Evolutionary conservation across 2,888 invertebrate species (phyloP).

Genomic region (Agrochola lychnidis): DNA sequence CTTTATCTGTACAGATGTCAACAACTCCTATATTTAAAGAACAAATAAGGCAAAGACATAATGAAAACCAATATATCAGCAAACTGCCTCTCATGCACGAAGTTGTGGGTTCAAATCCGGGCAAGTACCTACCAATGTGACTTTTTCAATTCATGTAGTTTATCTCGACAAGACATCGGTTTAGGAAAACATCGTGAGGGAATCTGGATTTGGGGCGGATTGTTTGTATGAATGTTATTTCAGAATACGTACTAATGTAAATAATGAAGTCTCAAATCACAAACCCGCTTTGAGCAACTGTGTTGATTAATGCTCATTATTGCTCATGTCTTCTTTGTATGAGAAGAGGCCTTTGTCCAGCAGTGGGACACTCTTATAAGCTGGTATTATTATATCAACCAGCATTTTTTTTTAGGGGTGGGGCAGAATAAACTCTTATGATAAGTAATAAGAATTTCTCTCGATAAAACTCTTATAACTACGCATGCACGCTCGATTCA

Average conservation of each 20-base stretch:
- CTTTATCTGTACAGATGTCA: conserved; percentile 82
- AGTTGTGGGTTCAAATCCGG: not conserved
- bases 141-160: not conserved
- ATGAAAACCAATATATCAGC: conserved; percentile 4
- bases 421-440: too few species aligned
- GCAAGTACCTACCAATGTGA: not conserved
- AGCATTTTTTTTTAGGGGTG: too few species aligned
- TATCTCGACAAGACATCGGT: not conserved
- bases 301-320: too few species aligned
- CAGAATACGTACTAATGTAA: too few species aligned
- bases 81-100: not conserved
- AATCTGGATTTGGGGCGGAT: too few species aligned
- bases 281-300: too few species aligned
- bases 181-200: not conserved
- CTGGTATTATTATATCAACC: not conserved
- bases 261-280: too few species aligned
- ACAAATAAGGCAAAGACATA: conserved; percentile 69
- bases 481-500: too few species aligned
- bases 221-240: too few species aligned
- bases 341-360: not conserved
- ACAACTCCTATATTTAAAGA: conserved; percentile 77
- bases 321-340: not conserved
- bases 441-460: too few species aligned
- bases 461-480: too few species aligned
- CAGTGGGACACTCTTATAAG: not conserved